Conservation (phyloP, 2,888 invertebrate genomes). For the Machimus atricapillus region DNA sequence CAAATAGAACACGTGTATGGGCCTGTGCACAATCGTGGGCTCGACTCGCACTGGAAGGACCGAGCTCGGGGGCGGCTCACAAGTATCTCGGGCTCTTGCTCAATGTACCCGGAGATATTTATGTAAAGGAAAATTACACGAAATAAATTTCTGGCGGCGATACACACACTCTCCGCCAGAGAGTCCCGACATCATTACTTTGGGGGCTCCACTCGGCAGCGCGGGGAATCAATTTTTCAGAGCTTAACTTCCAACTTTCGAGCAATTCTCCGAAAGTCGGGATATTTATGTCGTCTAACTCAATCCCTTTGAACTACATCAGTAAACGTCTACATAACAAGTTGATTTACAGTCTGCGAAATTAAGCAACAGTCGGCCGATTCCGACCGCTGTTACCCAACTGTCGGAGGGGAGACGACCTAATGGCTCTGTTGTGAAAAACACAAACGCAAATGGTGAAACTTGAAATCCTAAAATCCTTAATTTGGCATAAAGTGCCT, state of each 20-base stretch:
- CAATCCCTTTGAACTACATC: slow-evolving; percentile 32
- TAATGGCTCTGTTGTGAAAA: slow-evolving; percentile 24
- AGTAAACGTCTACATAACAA: slow-evolving; percentile 45
- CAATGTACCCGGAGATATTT: slow-evolving; percentile 22
- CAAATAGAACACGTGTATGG: slow-evolving; percentile 35
- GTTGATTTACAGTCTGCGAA: slow-evolving; percentile 50
- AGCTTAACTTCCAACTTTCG: slow-evolving; percentile 26
- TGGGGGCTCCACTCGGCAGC: background rate
- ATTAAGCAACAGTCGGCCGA: slow-evolving; percentile 45
- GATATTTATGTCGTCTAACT: slow-evolving; percentile 34
- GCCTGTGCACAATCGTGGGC: background rate
- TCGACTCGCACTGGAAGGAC: background rate
- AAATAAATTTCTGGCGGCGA: slow-evolving; percentile 18
- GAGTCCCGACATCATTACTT: slow-evolving; percentile 1
- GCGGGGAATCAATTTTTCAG: slow-evolving; percentile 26
- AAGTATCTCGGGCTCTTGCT: slow-evolving; percentile 15
- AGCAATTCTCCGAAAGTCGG: slow-evolving; percentile 3
- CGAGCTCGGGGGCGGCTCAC: background rate
- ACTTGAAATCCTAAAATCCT: slow-evolving; percentile 46
- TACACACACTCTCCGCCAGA: background rate
- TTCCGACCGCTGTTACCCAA: background rate
- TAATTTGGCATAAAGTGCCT: slow-evolving; percentile 50
- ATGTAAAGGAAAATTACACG: slow-evolving; percentile 30
- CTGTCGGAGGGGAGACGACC: background rate
- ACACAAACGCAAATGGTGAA: slow-evolving; percentile 35